These are phyloP conservation scores for Lamellibrachia columna DNA, from an alignment of 2,888 invertebrate species.

Conservation along the genomic window DNA sequence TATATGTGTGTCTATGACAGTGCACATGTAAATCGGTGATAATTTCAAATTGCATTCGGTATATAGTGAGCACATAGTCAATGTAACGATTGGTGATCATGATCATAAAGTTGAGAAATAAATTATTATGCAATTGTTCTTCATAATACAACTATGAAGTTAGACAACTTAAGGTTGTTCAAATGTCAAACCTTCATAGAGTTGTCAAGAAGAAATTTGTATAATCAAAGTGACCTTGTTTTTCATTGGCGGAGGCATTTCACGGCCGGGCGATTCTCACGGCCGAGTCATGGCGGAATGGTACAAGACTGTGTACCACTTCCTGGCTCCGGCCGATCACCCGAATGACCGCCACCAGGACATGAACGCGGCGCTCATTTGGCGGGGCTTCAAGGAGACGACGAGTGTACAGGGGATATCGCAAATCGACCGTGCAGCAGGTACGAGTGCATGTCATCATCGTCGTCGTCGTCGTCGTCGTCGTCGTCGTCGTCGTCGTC, in stretches of 20 bases:
- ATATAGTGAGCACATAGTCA: no score
- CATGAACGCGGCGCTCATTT: background rate
- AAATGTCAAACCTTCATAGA: background rate
- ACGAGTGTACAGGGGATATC: slow-evolving; percentile 23
- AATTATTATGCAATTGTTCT: no score
- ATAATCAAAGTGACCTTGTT: background rate
- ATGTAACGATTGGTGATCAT: no score
- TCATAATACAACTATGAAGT: background rate
- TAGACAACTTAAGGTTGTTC: background rate
- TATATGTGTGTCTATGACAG: no score
- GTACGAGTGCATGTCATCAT: background rate
- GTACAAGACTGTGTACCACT: slow-evolving; percentile 19
- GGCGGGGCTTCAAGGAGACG: slow-evolving; percentile 26
- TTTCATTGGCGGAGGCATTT: background rate
- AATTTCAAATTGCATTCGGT: no score
- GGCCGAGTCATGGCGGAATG: background rate
- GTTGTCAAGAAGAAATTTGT: background rate
- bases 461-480: background rate
- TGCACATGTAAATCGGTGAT: no score
- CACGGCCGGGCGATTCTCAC: background rate
- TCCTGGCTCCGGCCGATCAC: slow-evolving; percentile 23
- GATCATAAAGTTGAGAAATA: no score
- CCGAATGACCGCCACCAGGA: background rate
- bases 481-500: background rate
- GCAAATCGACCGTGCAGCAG: slow-evolving; percentile 22